A percentile compares a stretch with the other conserved stretches of the same genome.
Conservation (phyloP, 2,797 vertebrate genomes). For the Enteromius trimaculatus region DNA sequence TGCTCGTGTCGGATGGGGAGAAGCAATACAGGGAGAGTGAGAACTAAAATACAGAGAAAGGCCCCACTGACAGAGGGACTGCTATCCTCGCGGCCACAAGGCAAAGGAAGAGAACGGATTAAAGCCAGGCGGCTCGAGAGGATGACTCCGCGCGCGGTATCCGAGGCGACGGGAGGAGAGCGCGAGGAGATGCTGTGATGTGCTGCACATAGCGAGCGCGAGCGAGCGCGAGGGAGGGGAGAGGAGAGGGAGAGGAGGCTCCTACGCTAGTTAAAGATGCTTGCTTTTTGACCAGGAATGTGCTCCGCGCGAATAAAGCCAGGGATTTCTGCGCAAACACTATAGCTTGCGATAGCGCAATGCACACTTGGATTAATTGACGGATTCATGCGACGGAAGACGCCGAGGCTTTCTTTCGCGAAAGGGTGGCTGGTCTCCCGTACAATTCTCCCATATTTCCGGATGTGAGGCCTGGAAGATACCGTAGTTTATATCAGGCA, state of each 20-base stretch:
- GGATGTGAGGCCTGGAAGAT: slow-evolving; percentile 72
- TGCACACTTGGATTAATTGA: slow-evolving; percentile 25
- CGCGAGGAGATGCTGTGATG: slow-evolving; percentile 71
- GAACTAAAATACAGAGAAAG: slow-evolving; percentile 57
- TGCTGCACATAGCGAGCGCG: slow-evolving; percentile 62
- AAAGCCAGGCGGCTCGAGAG: slow-evolving; percentile 1
- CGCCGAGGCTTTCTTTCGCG: slow-evolving; percentile 31
- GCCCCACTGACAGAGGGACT: slow-evolving; percentile 51
- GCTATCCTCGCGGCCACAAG: slow-evolving; percentile 9
- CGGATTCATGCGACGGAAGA: slow-evolving; percentile 38
- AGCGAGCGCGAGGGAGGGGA: slow-evolving; percentile 61
- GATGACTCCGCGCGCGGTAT: slow-evolving; percentile 34
- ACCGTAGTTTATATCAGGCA: slow-evolving; percentile 48
- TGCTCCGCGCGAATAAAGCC: slow-evolving; percentile 12
- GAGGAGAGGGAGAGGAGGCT: slow-evolving; percentile 57
- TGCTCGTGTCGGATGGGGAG: slow-evolving; percentile 70
- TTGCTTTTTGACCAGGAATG: slow-evolving; percentile 67
- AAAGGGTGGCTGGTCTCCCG: slow-evolving; percentile 63
- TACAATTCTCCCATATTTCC: slow-evolving; percentile 63
- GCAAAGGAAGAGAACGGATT: slow-evolving; percentile 12
- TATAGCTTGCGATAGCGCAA: slow-evolving; percentile 22
- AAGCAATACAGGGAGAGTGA: slow-evolving; percentile 59
- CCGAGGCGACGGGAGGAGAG: slow-evolving; percentile 54
- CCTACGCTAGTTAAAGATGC: slow-evolving; percentile 72
- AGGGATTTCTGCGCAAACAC: slow-evolving; percentile 26